phyloP scores from a whole-genome alignment of 2,113 vertebrate species.

The Psittacara wagleri region DNA sequence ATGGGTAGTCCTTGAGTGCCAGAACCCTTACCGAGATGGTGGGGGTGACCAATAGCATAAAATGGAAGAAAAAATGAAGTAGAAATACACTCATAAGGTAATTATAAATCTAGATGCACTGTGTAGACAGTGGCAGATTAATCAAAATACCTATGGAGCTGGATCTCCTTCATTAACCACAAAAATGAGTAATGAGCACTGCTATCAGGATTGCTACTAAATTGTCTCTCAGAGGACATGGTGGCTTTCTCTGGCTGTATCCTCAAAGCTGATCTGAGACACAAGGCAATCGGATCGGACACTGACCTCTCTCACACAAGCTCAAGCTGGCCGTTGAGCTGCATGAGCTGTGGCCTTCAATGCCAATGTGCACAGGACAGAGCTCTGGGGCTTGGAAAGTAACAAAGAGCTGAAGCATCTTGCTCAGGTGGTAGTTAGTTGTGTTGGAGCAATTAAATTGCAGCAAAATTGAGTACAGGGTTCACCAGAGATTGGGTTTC shows the following conservation, averaged over 20 bases:
- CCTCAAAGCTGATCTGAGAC: neutral
- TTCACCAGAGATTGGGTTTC: neutral
- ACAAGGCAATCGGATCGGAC: neutral
- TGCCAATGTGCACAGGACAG: neutral
- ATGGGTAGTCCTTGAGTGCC: neutral
- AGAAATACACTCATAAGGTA: neutral
- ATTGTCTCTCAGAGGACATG: neutral
- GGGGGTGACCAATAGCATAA: accelerated
- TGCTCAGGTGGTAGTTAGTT: too few relatives aligned
- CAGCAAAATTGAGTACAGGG: neutral
- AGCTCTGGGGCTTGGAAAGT: neutral
- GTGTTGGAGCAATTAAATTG: neutral
- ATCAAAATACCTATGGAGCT: neutral
- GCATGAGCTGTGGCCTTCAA: neutral
- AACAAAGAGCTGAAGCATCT: neutral
- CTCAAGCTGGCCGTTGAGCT: neutral
- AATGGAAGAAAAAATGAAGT: neutral
- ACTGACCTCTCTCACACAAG: neutral
- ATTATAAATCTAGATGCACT: neutral
- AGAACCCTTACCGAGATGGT: neutral
- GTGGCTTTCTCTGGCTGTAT: neutral
- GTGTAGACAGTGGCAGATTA: neutral
- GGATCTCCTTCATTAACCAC: neutral
- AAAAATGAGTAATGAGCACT: neutral
- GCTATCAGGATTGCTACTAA: neutral